phyloP scores from a whole-genome alignment of 2,113 vertebrate genomes.

The Dermatemys mawii region DNA sequence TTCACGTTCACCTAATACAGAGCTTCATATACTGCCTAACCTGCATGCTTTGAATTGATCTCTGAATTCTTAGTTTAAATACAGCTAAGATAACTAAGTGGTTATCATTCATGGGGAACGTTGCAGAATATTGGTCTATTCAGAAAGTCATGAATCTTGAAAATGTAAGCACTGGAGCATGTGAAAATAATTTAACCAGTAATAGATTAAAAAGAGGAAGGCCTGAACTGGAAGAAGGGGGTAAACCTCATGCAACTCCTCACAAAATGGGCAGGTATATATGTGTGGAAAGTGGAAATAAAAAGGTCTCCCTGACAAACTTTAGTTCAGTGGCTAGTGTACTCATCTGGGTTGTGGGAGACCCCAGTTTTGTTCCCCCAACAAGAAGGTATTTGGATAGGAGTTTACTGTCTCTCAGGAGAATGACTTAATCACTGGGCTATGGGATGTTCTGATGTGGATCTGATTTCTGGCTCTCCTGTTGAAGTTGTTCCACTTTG shows the following conservation, averaged over 20 bases:
- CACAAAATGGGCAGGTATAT: too few relatives aligned
- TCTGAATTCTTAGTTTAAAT: background rate
- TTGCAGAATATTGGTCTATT: background rate
- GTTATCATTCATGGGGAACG: background rate
- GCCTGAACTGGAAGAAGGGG: background rate
- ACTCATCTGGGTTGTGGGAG: background rate
- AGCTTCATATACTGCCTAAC: conserved; percentile 63
- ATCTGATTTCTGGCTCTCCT: background rate
- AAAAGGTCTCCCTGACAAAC: too few relatives aligned
- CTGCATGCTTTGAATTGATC: background rate
- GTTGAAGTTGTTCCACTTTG: background rate
- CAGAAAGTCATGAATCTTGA: background rate
- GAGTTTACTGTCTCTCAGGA: background rate
- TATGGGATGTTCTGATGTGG: background rate
- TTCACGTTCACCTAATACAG: conserved; percentile 66
- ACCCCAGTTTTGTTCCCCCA: background rate
- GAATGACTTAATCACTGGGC: background rate
- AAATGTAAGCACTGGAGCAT: background rate
- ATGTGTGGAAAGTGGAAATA: too few relatives aligned
- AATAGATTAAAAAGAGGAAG: background rate
- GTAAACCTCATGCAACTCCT: background rate
- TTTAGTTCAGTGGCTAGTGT: background rate
- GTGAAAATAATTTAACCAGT: background rate
- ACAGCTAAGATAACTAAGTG: background rate
- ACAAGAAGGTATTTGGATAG: background rate